Evolutionary conservation across 35 echinoderm and acorn worm species (phyloP), one percentile per base, ranked within the genome.

Genomic region (Acanthaster planci): DNA sequence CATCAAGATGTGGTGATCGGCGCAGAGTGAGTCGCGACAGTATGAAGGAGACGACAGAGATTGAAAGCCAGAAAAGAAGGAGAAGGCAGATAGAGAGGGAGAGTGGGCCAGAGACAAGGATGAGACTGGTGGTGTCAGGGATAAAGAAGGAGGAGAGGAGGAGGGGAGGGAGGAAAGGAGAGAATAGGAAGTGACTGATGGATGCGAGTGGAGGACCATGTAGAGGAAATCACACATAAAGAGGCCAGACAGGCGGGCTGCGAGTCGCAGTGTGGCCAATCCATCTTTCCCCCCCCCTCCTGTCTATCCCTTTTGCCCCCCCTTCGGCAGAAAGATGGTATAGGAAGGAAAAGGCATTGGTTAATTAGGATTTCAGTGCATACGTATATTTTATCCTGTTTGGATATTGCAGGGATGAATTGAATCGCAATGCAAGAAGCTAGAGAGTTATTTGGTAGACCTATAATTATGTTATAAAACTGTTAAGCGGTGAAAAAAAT

Each of bases 161-260:
- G 34, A 7, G 34, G 40, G 21, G 60, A 21, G 76, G 19, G 22
- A 39, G 36, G 44, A 36, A n/a, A 22, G 31, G 18, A 0, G 26
- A 79, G 76, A 32, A 79, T 51, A 68, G 76, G 68, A 87, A 18
- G 52, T 77, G 67, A 79, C 6, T 79, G 75, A 47, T 51, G 67
- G 5, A 76, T 72, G 26, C 64, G 64, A 72, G 64, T 31, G 64
- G 26, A 9, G 64, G 34, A 29, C 64, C 64, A 72, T 26, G 64
- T 72, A 72, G 64, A 72, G 64, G 64, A 72, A 72, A 72, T 72
- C 64, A 72, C 64, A 72, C 64, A 72, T 72, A 72, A 72, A 72
- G 64, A 72, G 64, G 64, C 64, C 64, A 72, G 64, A 72, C 64
- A 72, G 64, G 64, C 64, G 64, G 64, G 26, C 64, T 72, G 64